Percentiles rank a stretch among this genome's conserved stretches.
Evolutionary conservation across 2,113 vertebrate genomes (phyloP).

Genomic region (Mastomys natalensis): DNA sequence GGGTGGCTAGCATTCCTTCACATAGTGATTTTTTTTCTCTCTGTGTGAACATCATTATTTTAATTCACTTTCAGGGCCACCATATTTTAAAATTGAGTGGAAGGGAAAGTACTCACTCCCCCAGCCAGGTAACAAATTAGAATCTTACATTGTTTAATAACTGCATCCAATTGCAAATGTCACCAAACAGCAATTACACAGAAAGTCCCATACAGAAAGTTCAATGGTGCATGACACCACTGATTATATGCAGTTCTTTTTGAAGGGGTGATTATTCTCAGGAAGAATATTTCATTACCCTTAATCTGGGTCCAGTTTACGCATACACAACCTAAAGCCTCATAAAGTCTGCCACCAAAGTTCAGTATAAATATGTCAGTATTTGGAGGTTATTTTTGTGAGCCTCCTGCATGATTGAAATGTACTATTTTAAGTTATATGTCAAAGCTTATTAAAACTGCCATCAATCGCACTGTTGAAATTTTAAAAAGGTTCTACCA

Average conservation of each 20-base stretch:
- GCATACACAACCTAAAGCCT: slow-evolving; percentile 71
- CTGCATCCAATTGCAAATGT: slow-evolving; percentile 81
- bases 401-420: slow-evolving; percentile 74
- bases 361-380: slow-evolving; percentile 66
- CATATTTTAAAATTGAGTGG: slow-evolving; percentile 73
- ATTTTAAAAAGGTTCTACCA: slow-evolving; percentile 75
- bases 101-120: slow-evolving; percentile 73
- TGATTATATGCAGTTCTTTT: slow-evolving; percentile 82
- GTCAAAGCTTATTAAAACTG: slow-evolving; percentile 79
- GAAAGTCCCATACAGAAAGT: slow-evolving; percentile 76
- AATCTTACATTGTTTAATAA: slow-evolving; percentile 84
- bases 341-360: slow-evolving; percentile 64
- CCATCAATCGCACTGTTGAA: slow-evolving; percentile 71
- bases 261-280: slow-evolving; percentile 84
- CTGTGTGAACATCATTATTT: slow-evolving; percentile 54
- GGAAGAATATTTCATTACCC: slow-evolving; percentile 81
- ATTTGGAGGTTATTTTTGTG: slow-evolving; percentile 59
- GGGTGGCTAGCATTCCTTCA: background rate
- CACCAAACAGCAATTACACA: slow-evolving; percentile 84
- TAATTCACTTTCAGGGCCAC: slow-evolving; percentile 80
- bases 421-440: slow-evolving; percentile 56
- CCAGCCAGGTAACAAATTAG: slow-evolving; percentile 80
- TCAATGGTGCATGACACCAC: slow-evolving; percentile 76
- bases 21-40: background rate
- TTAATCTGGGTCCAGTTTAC: slow-evolving; percentile 81